Base-by-base conservation (phyloP, 2,113 vertebrate species). In the Meriones unguiculatus region DNA sequence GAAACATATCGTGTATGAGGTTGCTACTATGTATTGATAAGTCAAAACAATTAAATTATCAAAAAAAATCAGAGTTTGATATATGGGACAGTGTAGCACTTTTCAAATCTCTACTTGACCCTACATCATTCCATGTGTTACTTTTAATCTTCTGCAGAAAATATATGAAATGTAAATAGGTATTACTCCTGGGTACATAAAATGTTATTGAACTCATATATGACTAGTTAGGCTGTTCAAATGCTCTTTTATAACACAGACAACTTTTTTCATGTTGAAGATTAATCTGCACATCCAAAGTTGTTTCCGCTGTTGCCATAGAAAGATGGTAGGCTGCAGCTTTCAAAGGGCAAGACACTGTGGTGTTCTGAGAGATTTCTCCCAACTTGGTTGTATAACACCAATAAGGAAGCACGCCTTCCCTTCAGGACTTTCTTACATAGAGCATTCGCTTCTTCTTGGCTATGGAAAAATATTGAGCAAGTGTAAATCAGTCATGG, bases 1-100 rank as follows among this genome's bases (percentile, higher is more conserved):
- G 76, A 78, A 59, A 50, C 8, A 25, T 1, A 1, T 28, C 35
- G 2, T 24, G 1, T 11, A 35, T 69, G n/a, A 41, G 35, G 22
- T n/a, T n/a, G 30, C n/a, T 5, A 15, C 62, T 54, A 57, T n/a
- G 0, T 1, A 7, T 3, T 41, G 2, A 2, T 70, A n/a, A 24
- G 18, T 64, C 5, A 65, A 15, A 70, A 10, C 1, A 28, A 5
- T 67, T 54, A 52, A 18, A 52, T 18, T 28, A 69, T 15, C 38
- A 52, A 50, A 35, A 57, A 76, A 57, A 8, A 8, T 1, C 35
- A 12, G 22, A 35, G 20, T 54, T 72, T 62, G 28, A 28, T 1
- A 70, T 2, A 8, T 0, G 30, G 65, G 22, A 0, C 30, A 78
- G 20, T 24, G 7, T 2, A 50, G 38, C 4, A 35, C 24, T 32